phyloP scores from a whole-genome alignment of 2,888 invertebrate genomes.

The Agrochola lota region DNA sequence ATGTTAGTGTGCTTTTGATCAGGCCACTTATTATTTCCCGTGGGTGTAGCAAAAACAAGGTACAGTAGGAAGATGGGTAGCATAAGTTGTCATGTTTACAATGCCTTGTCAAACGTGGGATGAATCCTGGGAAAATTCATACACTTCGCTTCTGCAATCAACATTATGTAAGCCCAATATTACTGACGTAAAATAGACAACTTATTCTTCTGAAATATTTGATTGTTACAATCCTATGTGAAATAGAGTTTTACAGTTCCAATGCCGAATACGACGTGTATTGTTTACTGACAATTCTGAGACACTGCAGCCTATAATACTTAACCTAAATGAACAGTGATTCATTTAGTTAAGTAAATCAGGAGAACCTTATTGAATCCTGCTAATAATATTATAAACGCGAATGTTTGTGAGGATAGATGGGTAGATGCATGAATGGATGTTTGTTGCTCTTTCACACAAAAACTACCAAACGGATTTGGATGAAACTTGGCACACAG shows the following conservation, averaged over 20 bases:
- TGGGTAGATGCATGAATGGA: too few relatives aligned
- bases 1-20: background rate
- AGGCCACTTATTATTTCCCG: conserved; percentile 16
- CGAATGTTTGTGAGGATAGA: too few relatives aligned
- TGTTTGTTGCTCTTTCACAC: too few relatives aligned
- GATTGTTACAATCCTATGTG: background rate
- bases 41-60: conserved; percentile 43
- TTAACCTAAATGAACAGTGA: background rate
- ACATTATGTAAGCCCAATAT: background rate
- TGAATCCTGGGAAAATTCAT: background rate
- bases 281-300: background rate
- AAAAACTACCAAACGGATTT: too few relatives aligned
- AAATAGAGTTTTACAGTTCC: background rate
- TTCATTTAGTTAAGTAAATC: background rate
- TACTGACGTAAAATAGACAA: background rate
- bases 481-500: too few relatives aligned
- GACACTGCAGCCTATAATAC: background rate
- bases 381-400: too few relatives aligned
- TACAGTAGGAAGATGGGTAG: background rate
- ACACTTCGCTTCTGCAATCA: background rate
- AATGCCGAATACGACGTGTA: background rate
- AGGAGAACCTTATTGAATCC: background rate
- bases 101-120: background rate
- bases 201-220: background rate
- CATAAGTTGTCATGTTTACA: conserved; percentile 23